A percentile compares a stretch with the other conserved stretches of the same genome.
phyloP scores from a whole-genome alignment of 2,113 vertebrate species.

The Chaetodon trifascialis region DNA sequence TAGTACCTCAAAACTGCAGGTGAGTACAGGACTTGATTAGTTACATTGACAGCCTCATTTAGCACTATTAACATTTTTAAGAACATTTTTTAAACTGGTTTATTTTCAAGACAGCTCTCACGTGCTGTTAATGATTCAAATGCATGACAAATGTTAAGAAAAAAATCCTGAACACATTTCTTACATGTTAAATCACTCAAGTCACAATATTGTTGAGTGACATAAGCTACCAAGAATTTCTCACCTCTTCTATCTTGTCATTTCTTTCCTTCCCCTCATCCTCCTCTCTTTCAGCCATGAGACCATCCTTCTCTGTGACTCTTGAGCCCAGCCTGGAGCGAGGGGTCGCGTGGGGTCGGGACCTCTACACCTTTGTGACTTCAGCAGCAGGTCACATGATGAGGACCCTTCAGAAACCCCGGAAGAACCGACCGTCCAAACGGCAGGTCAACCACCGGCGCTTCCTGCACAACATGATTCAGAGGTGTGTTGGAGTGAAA shows the following conservation, averaged over 20 bases:
- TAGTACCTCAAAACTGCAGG: not conserved
- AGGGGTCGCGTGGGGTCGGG: constrained; percentile 81
- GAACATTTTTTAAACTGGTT: no score
- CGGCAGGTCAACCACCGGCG: constrained; percentile 88
- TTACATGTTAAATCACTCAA: not conserved
- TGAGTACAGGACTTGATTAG: not conserved
- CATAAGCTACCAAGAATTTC: not conserved
- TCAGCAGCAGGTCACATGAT: constrained; percentile 89
- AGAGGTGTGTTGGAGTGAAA: constrained; percentile 77
- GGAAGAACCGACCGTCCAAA: constrained; percentile 85
- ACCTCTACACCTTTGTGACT: constrained; percentile 89
- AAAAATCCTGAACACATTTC: not conserved
- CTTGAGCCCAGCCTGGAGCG: constrained; percentile 82
- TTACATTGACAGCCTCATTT: no score
- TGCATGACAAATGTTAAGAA: not conserved
- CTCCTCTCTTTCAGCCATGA: constrained; percentile 71
- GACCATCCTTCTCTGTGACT: constrained; percentile 65
- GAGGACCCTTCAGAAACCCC: constrained; percentile 87
- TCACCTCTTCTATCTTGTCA: not conserved
- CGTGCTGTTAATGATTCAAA: not conserved
- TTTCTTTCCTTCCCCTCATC: not conserved
- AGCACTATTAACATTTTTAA: not conserved
- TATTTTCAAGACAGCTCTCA: not conserved
- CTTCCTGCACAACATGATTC: constrained; percentile 90
- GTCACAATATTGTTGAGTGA: not conserved